phyloP scores from a whole-genome alignment of 2,113 vertebrate genomes.

The Tetrao urogallus region DNA sequence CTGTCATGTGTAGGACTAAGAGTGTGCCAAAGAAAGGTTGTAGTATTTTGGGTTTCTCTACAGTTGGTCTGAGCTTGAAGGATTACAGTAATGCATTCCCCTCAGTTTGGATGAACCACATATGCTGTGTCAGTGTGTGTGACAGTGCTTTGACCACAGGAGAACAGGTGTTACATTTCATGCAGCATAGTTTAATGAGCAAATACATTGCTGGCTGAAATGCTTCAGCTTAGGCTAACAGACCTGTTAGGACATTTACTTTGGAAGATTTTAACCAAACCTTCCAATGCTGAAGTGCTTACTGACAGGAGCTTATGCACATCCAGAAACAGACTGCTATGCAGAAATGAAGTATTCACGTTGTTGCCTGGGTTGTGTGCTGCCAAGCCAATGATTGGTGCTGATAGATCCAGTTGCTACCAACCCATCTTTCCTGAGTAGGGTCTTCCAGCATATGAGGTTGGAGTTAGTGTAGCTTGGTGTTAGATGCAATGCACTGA shows the following conservation, averaged over 20 bases:
- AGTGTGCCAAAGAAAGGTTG: background rate
- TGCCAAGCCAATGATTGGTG: background rate
- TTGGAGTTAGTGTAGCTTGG: background rate
- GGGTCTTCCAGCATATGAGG: background rate
- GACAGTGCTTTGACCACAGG: background rate
- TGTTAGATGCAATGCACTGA: background rate
- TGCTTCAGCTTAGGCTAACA: background rate
- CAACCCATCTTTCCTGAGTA: background rate
- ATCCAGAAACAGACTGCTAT: background rate
- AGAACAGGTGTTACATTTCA: background rate
- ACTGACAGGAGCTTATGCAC: background rate
- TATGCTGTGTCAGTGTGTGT: too few relatives aligned
- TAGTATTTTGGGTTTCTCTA: background rate
- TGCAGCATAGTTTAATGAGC: accelerated
- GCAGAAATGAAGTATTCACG: accelerated
- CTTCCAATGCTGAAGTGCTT: background rate
- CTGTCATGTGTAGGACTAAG: background rate
- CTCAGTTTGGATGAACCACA: background rate
- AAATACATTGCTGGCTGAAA: background rate
- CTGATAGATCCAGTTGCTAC: background rate
- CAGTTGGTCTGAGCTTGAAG: background rate
- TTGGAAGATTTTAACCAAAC: background rate
- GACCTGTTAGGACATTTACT: background rate
- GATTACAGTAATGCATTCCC: background rate
- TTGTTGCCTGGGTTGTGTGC: background rate